phyloP scores from a whole-genome alignment of 2,888 invertebrate genomes.

The Amphipyra berbera region DNA sequence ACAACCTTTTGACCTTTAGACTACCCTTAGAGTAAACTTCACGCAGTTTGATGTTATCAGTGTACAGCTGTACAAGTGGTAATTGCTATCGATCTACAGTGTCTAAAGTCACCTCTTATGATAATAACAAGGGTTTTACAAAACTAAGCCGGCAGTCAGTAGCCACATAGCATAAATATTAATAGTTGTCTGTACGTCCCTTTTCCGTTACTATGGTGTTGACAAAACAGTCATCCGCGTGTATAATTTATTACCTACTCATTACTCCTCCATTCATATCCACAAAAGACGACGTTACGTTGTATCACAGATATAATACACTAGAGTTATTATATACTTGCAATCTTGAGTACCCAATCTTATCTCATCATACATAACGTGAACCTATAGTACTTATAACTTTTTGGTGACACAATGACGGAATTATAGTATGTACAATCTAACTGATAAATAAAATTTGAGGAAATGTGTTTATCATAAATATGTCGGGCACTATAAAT shows the following conservation, averaged over 20 bases:
- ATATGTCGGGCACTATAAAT: conserved; percentile 5
- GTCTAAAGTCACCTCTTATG: too few species aligned
- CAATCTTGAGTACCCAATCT: conserved; percentile 46
- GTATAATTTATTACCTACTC: conserved; percentile 37
- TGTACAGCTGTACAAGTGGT: too few species aligned
- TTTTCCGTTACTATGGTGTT: conserved; percentile 11
- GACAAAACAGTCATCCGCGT: conserved; percentile 23
- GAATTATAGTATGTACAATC: conserved; percentile 35
- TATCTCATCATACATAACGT: conserved; percentile 48
- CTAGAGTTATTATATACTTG: too few species aligned
- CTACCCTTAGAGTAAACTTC: too few species aligned
- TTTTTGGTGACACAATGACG: conserved; percentile 26
- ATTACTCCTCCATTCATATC: conserved; percentile 47
- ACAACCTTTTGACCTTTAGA: too few species aligned
- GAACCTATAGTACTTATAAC: conserved; percentile 18
- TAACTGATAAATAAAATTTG: conserved; percentile 34
- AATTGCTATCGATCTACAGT: too few species aligned
- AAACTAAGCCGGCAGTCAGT: too few species aligned
- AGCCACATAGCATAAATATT: too few species aligned
- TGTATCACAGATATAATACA: too few species aligned
- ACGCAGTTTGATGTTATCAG: too few species aligned
- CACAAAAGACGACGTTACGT: conserved; percentile 24
- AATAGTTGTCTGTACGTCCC: not conserved
- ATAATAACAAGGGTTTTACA: too few species aligned
- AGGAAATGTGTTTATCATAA: conserved; percentile 40